Evolutionary conservation across 2,797 vertebrate species (phyloP).

Genomic region (Phyllotis vaccarum): DNA sequence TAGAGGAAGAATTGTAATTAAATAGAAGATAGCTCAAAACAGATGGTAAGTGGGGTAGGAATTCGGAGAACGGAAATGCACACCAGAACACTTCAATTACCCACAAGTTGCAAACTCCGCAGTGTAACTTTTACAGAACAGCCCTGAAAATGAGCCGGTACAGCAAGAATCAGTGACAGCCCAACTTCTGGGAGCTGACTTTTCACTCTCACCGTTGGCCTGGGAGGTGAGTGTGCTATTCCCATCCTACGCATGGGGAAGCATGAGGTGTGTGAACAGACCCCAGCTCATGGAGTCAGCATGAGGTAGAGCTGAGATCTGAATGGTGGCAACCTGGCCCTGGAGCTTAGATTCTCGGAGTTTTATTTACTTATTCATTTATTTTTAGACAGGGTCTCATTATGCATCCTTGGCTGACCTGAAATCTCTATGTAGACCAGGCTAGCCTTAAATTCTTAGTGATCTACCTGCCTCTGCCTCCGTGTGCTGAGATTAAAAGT

Average conservation of each 20-base stretch:
- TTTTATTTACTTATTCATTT: background rate
- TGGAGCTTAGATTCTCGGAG: background rate
- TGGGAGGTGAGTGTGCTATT: background rate
- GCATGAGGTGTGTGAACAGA: background rate
- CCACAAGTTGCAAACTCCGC: conserved; percentile 42
- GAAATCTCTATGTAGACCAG: background rate
- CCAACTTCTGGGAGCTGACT: background rate
- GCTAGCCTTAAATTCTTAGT: background rate
- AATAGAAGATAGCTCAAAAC: conserved; percentile 33
- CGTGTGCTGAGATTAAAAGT: background rate
- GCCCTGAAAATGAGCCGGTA: background rate
- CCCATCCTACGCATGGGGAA: background rate
- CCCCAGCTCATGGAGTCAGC: background rate
- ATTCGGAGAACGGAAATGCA: background rate
- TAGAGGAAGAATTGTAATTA: conserved; percentile 69
- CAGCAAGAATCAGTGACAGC: accelerated
- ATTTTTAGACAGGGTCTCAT: background rate
- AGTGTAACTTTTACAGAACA: background rate
- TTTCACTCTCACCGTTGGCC: background rate
- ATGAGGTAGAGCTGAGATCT: background rate
- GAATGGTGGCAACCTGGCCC: background rate
- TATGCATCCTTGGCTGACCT: background rate
- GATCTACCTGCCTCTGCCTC: background rate
- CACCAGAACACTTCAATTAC: conserved; percentile 11
- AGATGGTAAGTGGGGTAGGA: conserved; percentile 65